A percentile compares a stretch with the other conserved stretches of the same genome.
Conservation (phyloP, 2,113 vertebrate species). For the Sceloporus undulatus region DNA sequence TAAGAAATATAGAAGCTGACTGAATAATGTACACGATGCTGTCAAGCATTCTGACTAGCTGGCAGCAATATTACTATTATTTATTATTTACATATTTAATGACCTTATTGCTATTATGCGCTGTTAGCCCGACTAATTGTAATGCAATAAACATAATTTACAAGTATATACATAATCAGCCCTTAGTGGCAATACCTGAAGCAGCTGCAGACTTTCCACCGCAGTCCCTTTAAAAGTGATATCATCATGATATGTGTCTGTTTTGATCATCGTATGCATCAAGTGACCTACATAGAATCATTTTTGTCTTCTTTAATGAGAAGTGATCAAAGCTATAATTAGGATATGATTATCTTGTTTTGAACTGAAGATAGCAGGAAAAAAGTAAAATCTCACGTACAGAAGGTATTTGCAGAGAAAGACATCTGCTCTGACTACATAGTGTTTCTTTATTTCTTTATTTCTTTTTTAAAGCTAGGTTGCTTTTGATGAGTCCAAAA, state of each 20-base stretch:
- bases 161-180: constrained; percentile 55
- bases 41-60: constrained; percentile 44
- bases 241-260: constrained; percentile 57
- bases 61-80: constrained; percentile 70
- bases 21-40: constrained; percentile 51
- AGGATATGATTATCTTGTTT: constrained; percentile 71
- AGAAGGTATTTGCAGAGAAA: constrained; percentile 52
- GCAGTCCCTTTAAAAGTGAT: constrained; percentile 49
- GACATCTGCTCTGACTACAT: constrained; percentile 27
- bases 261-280: constrained; percentile 65
- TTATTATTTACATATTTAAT: constrained; percentile 79
- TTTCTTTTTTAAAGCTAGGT: constrained; percentile 4
- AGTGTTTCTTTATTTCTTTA: constrained; percentile 42
- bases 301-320: constrained; percentile 68
- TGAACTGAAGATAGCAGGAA: constrained; percentile 66
- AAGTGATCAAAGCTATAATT: constrained; percentile 76
- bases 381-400: constrained; percentile 55
- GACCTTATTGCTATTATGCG: constrained; percentile 71
- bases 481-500: constrained; percentile 32
- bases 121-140: constrained; percentile 73
- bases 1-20: constrained; percentile 52
- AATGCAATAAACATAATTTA: constrained; percentile 73
- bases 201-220: constrained; percentile 11
- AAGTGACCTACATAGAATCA: constrained; percentile 70
- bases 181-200: constrained; percentile 55